These are phyloP conservation scores for Pectinophora gossypiella DNA, from an alignment of 1,140 invertebrate species.

Conservation along the genomic window DNA sequence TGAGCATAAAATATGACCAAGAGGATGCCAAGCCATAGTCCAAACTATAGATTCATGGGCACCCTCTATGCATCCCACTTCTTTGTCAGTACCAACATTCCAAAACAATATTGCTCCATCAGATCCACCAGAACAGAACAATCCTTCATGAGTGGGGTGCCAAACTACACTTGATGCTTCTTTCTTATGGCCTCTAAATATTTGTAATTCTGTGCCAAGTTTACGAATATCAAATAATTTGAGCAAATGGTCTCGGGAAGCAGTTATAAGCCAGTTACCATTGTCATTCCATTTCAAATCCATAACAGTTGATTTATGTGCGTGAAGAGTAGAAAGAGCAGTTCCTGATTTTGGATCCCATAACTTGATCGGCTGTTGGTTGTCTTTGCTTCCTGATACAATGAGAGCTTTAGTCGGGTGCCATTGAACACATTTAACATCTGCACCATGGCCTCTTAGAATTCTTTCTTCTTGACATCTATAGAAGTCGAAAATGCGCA, in stretches of 20 bases:
- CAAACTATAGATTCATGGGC: conserved; percentile 99
- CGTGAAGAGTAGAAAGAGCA: conserved; percentile 92
- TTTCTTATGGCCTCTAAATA: conserved; percentile 98
- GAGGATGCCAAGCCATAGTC: conserved; percentile 99
- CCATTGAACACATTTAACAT: conserved; percentile 99
- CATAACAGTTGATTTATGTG: conserved; percentile 99
- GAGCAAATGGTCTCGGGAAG: conserved; percentile 96
- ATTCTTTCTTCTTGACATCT: conserved; percentile 97
- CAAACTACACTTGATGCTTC: conserved; percentile 98
- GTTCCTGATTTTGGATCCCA: conserved; percentile 99
- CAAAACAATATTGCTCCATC: conserved; percentile 99
- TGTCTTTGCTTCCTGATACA: conserved; percentile 99
- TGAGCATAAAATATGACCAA: conserved; percentile 98
- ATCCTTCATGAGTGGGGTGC: conserved; percentile 97
- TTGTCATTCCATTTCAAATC: conserved; percentile 99
- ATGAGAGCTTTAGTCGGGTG: conserved; percentile 98
- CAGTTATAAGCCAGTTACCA: conserved; percentile 99
- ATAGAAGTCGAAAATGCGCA: conserved; percentile 99
- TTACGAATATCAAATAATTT: conserved; percentile 99
- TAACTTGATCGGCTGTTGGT: conserved; percentile 99
- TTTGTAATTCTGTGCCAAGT: conserved; percentile 94
- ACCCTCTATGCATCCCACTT: conserved; percentile 97
- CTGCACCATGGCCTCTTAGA: conserved; percentile 97
- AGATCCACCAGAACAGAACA: conserved; percentile 97
- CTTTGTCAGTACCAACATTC: conserved; percentile 98